A percentile compares a stretch with the other conserved stretches of the same genome.
Evolutionary conservation across 1,140 invertebrate species (phyloP).

Genomic region (Eciton burchellii): DNA sequence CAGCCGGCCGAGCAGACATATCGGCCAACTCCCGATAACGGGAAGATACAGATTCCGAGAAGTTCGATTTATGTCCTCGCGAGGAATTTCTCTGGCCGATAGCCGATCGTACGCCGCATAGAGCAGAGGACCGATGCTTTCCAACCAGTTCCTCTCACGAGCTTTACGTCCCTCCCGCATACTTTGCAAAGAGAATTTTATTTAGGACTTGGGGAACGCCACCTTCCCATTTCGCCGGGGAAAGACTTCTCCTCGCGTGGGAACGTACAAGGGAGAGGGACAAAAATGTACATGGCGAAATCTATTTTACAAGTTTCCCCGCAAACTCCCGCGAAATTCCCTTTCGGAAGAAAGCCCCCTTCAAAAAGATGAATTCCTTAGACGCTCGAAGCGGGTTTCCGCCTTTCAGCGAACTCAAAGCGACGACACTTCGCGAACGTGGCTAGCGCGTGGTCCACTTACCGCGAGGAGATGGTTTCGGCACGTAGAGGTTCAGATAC

Average conservation of each 20-base stretch:
- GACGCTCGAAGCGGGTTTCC: not conserved
- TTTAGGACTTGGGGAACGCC: not conserved
- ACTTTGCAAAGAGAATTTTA: not conserved
- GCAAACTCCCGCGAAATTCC: no score
- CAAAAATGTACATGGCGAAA: no score
- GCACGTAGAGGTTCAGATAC: constrained; percentile 98
- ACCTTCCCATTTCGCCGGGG: not conserved
- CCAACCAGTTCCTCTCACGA: not conserved
- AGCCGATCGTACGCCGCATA: not conserved
- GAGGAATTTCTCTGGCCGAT: constrained; percentile 9
- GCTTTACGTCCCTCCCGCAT: not conserved
- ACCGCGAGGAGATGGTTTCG: constrained; percentile 89
- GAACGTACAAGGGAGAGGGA: no score
- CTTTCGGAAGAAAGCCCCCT: no score
- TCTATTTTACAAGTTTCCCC: no score
- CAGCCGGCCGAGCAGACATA: constrained; percentile 4
- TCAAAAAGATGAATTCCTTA: not conserved
- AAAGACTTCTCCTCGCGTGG: no score
- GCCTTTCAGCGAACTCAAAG: not conserved
- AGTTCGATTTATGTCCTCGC: constrained; percentile 26
- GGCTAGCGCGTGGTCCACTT: constrained; percentile 81
- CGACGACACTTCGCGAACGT: not conserved
- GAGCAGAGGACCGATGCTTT: not conserved
- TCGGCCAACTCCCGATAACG: constrained; percentile 11
- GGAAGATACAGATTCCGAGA: not conserved